Conservation (phyloP, 1,140 invertebrate genomes). For the Rhynchophorus ferrugineus region DNA sequence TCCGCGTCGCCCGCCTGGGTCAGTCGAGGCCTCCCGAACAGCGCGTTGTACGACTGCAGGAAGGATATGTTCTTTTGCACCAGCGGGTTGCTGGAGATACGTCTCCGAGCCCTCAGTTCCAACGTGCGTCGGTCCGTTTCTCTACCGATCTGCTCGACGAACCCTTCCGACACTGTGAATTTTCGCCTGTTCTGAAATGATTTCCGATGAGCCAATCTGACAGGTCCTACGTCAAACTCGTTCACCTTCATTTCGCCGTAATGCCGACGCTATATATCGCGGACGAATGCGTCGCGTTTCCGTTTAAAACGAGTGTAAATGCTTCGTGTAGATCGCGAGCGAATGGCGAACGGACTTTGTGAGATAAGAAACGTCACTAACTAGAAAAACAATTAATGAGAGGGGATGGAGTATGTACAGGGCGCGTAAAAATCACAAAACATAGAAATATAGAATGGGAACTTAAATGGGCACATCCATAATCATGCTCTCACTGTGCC, state of each 20-base stretch:
- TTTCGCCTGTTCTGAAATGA: slow-evolving; percentile 22
- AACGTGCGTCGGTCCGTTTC: slow-evolving; percentile 7
- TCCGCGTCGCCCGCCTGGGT: slow-evolving; percentile 22
- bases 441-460: too few relatives aligned
- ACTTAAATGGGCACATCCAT: too few relatives aligned
- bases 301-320: too few relatives aligned
- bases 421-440: too few relatives aligned
- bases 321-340: too few relatives aligned
- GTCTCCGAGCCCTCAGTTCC: slow-evolving; percentile 16
- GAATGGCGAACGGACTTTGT: too few relatives aligned
- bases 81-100: slow-evolving; percentile 20
- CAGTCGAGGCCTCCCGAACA: slow-evolving; percentile 20
- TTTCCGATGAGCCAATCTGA: background rate
- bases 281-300: too few relatives aligned
- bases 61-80: slow-evolving; percentile 25
- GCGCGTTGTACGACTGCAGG: slow-evolving; percentile 20
- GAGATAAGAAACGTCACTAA: too few relatives aligned
- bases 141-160: slow-evolving; percentile 7
- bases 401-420: too few relatives aligned
- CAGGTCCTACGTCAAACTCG: background rate
- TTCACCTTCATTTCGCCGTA: background rate
- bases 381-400: too few relatives aligned
- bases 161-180: slow-evolving; percentile 24
- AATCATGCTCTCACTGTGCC: too few relatives aligned
- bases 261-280: too few relatives aligned